These are phyloP conservation scores for Lithophane leautieri DNA, from an alignment of 2,888 invertebrate species.

Conservation along the genomic window DNA sequence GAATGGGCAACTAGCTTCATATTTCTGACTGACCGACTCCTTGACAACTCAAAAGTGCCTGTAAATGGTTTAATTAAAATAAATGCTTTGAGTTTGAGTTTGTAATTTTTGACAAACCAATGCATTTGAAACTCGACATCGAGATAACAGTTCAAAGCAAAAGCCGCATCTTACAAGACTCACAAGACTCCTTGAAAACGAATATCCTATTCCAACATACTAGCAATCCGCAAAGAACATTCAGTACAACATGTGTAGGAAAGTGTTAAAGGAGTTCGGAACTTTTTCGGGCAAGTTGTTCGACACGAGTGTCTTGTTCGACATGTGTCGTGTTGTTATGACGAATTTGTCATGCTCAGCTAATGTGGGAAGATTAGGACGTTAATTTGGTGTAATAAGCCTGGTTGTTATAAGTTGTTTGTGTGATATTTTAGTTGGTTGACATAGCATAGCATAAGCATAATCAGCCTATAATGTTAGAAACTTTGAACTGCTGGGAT, in stretches of 20 bases:
- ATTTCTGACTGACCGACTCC: too few species aligned
- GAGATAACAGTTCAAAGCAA: slow-evolving; percentile 30
- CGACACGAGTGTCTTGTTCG: slow-evolving; percentile 63
- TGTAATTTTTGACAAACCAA: background rate
- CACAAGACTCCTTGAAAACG: slow-evolving; percentile 30
- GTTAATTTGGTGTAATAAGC: slow-evolving; percentile 43
- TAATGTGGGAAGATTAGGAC: slow-evolving; percentile 39
- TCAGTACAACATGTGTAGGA: slow-evolving; percentile 59
- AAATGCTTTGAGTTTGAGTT: too few species aligned
- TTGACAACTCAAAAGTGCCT: too few species aligned
- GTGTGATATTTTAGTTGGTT: slow-evolving; percentile 13
- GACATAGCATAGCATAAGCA: background rate
- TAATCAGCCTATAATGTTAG: too few species aligned
- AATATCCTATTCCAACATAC: slow-evolving; percentile 51
- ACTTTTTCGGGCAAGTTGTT: slow-evolving; percentile 60
- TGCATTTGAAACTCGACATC: background rate
- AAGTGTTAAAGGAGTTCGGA: slow-evolving; percentile 63
- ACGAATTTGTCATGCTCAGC: slow-evolving; percentile 48
- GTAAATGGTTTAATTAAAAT: too few species aligned
- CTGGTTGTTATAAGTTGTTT: slow-evolving; percentile 25
- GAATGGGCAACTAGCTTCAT: too few species aligned
- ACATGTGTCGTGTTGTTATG: slow-evolving; percentile 61
- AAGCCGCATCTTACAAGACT: slow-evolving; percentile 19
- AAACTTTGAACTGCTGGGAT: too few species aligned
- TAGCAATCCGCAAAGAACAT: slow-evolving; percentile 48